Conservation (phyloP, 2,888 invertebrate species). For the Drosophila subquinaria region DNA sequence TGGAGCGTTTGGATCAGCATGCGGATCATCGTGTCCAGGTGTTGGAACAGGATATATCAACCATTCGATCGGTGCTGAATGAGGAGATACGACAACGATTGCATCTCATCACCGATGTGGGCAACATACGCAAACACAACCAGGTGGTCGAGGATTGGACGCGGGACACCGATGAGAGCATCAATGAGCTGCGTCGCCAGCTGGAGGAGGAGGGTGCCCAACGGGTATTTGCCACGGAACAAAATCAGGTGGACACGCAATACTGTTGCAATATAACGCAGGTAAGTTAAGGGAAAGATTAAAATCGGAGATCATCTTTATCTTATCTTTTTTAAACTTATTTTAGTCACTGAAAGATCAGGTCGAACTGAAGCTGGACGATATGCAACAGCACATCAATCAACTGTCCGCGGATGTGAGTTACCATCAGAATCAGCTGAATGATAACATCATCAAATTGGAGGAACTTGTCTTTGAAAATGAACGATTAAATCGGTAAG, state of each 20-base stretch:
- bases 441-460: conserved; percentile 82
- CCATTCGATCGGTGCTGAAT: conserved; percentile 82
- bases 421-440: conserved; percentile 81
- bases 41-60: conserved; percentile 81
- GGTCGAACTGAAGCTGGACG: conserved; percentile 72
- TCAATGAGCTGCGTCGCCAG: conserved; percentile 86
- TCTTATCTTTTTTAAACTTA: no score
- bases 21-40: conserved; percentile 73
- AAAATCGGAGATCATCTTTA: neutral
- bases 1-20: conserved; percentile 72
- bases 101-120: conserved; percentile 85
- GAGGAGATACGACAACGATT: conserved; percentile 85
- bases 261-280: conserved; percentile 87
- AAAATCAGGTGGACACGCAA: conserved; percentile 87
- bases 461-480: conserved; percentile 81
- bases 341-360: conserved; percentile 77
- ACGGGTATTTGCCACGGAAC: conserved; percentile 86
- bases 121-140: conserved; percentile 84
- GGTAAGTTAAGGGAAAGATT: conserved; percentile 39
- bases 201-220: conserved; percentile 87
- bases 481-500: conserved; percentile 77
- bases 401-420: conserved; percentile 78
- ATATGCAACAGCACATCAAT: conserved; percentile 78
- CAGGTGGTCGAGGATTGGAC: conserved; percentile 85
- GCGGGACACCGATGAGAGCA: conserved; percentile 76